Evolutionary conservation across 1,140 invertebrate genomes (phyloP), one percentile per base, ranked within the genome.

Genomic region (Anadara kagoshimensis): DNA sequence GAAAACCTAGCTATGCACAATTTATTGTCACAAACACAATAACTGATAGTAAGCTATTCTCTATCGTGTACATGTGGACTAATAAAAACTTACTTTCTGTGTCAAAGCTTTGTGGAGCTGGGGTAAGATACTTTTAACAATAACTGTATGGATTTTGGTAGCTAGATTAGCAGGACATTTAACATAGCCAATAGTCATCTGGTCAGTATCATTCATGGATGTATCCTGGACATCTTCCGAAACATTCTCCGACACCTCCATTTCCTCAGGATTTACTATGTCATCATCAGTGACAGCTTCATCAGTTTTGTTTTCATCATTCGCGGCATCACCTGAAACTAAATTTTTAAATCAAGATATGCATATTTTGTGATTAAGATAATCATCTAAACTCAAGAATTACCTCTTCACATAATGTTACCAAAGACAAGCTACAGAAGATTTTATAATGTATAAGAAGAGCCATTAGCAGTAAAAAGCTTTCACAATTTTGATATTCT

Each of bases 61-160:
- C 2, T 36, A 36, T 7, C 7, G 2, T 36, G 29, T 36, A n/a
- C 29, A 36, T n/a, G 22, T 16, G 43, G 7, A 43, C 14, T 20
- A 49, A 57, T 24, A 29, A 58, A 54, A 51, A 54, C 64, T 63
- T 72, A 89, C 88, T 81, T 87, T 90, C 78, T 93, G 92, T 0
- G 93, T 92, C 7, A 97, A 93, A 72, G 82, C 83, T 51, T 82
- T 58, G 91, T 92, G 76, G 90, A 95, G 83, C 75, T 93, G 91
- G 0, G 93, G 93, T 45, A 95, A 83, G 36, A 95, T 85, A 62
- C 88, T 87, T 12, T 89, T 90, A 0, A 91, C 88, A 69, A 96
- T 93, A 0, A 91, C 92, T 43, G 91, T 85, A 65, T 96, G 93
- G 5, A 97, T 93, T 82, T 92, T 91, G 57, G 92, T 94, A 16